phyloP scores from a whole-genome alignment of 2,888 invertebrate species.

The Caenorhabditis angaria region DNA sequence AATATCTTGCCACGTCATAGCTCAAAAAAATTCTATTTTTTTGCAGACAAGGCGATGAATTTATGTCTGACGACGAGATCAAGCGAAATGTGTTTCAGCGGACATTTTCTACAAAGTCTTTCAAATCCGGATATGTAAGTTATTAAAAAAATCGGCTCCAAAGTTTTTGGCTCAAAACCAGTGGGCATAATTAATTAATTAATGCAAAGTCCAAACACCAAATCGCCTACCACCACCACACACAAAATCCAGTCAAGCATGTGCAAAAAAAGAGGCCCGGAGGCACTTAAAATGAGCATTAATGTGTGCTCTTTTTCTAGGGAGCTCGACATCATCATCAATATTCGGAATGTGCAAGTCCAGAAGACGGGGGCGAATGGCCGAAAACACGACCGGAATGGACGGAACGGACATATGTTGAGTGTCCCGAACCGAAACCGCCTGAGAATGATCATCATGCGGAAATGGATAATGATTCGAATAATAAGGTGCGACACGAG shows the following conservation, averaged over 20 bases:
- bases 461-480: constrained; percentile 53
- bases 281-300: constrained; percentile 17
- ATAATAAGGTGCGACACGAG: constrained; percentile 55
- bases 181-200: constrained; percentile 10
- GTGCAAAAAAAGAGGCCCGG: constrained; percentile 13
- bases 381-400: constrained; percentile 35
- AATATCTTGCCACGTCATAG: not conserved
- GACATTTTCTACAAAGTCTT: constrained; percentile 57
- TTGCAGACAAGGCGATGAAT: constrained; percentile 41
- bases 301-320: constrained; percentile 19
- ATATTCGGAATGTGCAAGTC: constrained; percentile 52
- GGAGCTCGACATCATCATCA: constrained; percentile 48
- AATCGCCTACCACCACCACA: constrained; percentile 10
- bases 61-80: constrained; percentile 59
- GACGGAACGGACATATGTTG: constrained; percentile 61
- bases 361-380: constrained; percentile 52
- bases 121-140: constrained; percentile 53
- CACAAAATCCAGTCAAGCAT: constrained; percentile 38
- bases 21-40: not conserved
- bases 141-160: constrained; percentile 8
- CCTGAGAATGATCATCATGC: constrained; percentile 49
- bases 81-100: constrained; percentile 56
- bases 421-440: constrained; percentile 61
- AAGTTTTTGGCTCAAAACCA: constrained; percentile 10
- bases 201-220: not conserved